Conservation (phyloP, 2,888 invertebrate species). For the Stenoptilia bipunctidactyla region DNA sequence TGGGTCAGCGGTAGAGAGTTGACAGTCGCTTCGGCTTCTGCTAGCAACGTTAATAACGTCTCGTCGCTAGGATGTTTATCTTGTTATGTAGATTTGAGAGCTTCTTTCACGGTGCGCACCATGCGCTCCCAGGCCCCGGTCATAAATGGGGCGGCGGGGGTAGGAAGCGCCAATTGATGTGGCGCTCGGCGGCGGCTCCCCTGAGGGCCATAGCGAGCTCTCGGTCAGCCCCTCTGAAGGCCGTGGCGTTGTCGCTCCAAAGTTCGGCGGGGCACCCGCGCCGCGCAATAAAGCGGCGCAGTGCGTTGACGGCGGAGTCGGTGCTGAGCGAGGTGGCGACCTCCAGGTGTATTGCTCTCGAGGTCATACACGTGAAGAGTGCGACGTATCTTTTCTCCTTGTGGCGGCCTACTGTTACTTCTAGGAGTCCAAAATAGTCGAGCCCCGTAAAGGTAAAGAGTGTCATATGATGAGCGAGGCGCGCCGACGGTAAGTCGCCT, state of each 20-base stretch:
- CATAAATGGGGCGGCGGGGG: too few species aligned
- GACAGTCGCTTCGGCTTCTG: too few species aligned
- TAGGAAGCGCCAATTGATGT: too few species aligned
- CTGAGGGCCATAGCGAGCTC: neutral
- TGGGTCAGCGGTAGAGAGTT: too few species aligned
- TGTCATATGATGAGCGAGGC: constrained; percentile 2
- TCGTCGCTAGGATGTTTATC: too few species aligned
- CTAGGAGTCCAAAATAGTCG: constrained; percentile 2
- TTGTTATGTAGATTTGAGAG: too few species aligned
- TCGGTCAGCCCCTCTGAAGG: constrained; percentile 5
- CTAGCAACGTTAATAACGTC: too few species aligned
- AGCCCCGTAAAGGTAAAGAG: constrained; percentile 1
- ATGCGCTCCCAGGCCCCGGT: too few species aligned
- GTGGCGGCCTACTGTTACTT: neutral
- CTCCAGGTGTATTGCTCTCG: constrained; percentile 6
- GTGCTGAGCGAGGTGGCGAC: constrained; percentile 3
- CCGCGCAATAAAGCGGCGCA: constrained; percentile 8
- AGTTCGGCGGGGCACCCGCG: constrained; percentile 6
- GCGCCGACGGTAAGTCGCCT: constrained; percentile 1
- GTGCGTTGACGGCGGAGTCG: constrained; percentile 5
- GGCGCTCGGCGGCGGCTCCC: too few species aligned
- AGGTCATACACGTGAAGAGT: constrained; percentile 3
- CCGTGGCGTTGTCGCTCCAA: constrained; percentile 7
- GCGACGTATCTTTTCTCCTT: constrained; percentile 2
- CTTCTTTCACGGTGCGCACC: too few species aligned